Conservation (phyloP, 2,888 invertebrate genomes). For the Syritta pipiens region DNA sequence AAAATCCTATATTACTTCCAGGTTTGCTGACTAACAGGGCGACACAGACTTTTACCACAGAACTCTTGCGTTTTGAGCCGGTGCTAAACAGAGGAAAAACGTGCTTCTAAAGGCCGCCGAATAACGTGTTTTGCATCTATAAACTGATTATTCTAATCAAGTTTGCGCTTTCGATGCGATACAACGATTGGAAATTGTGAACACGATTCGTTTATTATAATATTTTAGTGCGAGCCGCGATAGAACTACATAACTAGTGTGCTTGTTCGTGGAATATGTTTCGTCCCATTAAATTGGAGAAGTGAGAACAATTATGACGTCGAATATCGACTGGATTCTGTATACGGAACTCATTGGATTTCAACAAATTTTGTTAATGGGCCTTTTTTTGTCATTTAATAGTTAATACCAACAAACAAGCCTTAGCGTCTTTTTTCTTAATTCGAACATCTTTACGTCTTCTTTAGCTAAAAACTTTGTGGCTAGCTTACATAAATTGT, state of each 20-base stretch:
- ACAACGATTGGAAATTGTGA: constrained; percentile 4
- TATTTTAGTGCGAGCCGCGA: constrained; percentile 5
- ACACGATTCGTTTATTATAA: constrained; percentile 7
- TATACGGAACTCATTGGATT: too few relatives aligned
- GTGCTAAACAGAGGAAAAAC: not conserved
- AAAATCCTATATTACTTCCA: not conserved
- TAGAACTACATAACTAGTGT: constrained; percentile 5
- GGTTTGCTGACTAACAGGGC: not conserved
- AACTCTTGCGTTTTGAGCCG: not conserved
- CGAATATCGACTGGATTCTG: too few relatives aligned
- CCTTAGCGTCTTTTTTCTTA: too few relatives aligned
- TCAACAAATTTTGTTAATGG: too few relatives aligned
- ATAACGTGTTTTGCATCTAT: not conserved
- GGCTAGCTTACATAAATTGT: too few relatives aligned
- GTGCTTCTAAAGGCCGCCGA: not conserved
- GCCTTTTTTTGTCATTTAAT: too few relatives aligned
- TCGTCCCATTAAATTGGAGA: not conserved
- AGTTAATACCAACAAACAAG: too few relatives aligned
- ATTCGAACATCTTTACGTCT: too few relatives aligned
- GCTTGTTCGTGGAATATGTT: not conserved
- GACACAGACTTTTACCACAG: not conserved
- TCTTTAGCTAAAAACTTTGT: too few relatives aligned
- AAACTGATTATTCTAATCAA: not conserved
- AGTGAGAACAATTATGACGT: not conserved
- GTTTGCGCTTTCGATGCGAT: not conserved